These are phyloP conservation scores for Drosophila kikkawai DNA, from an alignment of 1,140 invertebrate genomes.

Conservation along the genomic window DNA sequence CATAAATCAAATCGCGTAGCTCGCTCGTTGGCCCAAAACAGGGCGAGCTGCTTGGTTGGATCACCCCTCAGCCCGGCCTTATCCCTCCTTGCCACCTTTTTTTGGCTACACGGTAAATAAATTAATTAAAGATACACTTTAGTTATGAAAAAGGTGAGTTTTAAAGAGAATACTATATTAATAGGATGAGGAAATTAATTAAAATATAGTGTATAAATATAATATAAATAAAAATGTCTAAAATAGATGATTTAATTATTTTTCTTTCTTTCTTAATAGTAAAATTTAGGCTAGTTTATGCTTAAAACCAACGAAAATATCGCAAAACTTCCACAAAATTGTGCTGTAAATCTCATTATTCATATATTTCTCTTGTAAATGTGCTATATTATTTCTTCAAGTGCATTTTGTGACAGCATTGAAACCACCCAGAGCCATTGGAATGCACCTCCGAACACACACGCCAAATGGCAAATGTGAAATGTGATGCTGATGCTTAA, in stretches of 20 bases:
- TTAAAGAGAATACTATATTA: background rate
- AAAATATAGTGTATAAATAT: background rate
- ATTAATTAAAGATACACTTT: slow-evolving; percentile 6
- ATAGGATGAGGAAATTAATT: background rate
- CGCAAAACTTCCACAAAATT: too few species aligned
- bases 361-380: too few species aligned
- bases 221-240: too few species aligned
- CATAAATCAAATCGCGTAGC: slow-evolving; percentile 76
- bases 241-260: too few species aligned
- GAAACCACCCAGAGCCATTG: slow-evolving; percentile 64
- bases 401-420: slow-evolving; percentile 30
- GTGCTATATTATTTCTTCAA: background rate
- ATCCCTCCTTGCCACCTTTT: background rate
- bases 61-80: slow-evolving; percentile 5
- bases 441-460: slow-evolving; percentile 49
- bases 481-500: slow-evolving; percentile 80
- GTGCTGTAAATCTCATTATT: too few species aligned
- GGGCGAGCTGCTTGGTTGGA: slow-evolving; percentile 58
- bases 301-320: too few species aligned
- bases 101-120: slow-evolving; percentile 17
- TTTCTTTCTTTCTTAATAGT: too few species aligned
- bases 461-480: slow-evolving; percentile 58
- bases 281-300: too few species aligned
- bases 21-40: slow-evolving; percentile 56
- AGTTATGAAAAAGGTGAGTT: too few species aligned